Base-by-base conservation (phyloP, 2,113 vertebrate species). In the Lutjanus erythropterus region DNA sequence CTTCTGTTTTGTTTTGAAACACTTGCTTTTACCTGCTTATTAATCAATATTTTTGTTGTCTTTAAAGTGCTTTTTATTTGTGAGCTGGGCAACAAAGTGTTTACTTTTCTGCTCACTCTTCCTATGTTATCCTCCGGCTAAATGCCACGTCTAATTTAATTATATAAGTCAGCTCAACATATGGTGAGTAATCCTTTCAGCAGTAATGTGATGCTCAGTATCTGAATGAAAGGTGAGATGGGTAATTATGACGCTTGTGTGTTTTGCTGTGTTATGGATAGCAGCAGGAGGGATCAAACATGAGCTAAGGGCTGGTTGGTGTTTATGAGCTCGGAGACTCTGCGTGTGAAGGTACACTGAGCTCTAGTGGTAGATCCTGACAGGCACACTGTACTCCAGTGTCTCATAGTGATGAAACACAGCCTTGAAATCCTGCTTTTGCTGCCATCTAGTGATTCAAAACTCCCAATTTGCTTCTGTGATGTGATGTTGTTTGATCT, bases 391-490 rank as follows among this genome's bases (percentile, higher is more conserved):
- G 39, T 31, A 4, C 4, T n/a, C n/a, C n/a, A n/a, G n/a, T 35
- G 7, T 29, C 12, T 25, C 18, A 35, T 15, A 18, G 35, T 14
- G 6, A 25, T 21, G 7, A 60, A 85, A 35, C n/a, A 19, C 19
- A 23, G 39, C 9, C n/a, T 55, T 10, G n/a, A 66, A 47, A 37
- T 35, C 25, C n/a, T 42, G 23, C 35, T 49, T 78, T 75, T 86
- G 67, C 77, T 75, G 75, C 85, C 85, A 78, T 85, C 85, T 86
- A 86, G 44, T 86, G 88, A 21, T 37, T 16, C 2, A 53, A 27
- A 25, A 11, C 18, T 5, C 35, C 19, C 5, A n/a, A 11, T 19
- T n/a, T n/a, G 9, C 4, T 31, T 12, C 35, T 74, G 23, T 35
- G 11, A 21, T 56, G n/a, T 12, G 39, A 10, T 2, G 11, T 60